Evolutionary conservation across 2,113 vertebrate genomes (phyloP).

Genomic region (Podocnemis expansa): DNA sequence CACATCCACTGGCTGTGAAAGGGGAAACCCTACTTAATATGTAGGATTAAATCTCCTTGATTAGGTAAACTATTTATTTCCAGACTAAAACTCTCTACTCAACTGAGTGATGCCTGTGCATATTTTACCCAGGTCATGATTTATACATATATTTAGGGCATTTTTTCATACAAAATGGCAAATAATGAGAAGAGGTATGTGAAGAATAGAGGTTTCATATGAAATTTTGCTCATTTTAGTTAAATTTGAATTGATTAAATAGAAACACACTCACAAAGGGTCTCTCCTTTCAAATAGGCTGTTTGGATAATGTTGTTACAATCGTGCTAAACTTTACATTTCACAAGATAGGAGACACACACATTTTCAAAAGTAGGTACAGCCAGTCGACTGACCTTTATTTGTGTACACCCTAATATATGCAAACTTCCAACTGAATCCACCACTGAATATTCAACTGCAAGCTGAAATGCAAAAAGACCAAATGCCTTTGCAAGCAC

Average conservation of each 20-base stretch:
- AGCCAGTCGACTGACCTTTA: not conserved
- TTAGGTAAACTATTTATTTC: not conserved
- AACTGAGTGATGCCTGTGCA: not conserved
- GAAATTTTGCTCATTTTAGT: not conserved
- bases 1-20: rapidly evolving
- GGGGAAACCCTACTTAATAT: not conserved
- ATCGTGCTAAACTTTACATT: not conserved
- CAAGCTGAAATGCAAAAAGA: not conserved
- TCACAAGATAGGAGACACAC: not conserved
- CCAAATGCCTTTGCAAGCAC: not conserved
- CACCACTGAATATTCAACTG: not conserved
- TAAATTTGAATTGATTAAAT: not conserved
- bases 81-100: not conserved
- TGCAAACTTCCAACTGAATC: not conserved
- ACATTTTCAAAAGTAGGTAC: not conserved
- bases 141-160: not conserved
- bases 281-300: not conserved
- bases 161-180: not conserved
- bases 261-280: not conserved
- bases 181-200: not conserved
- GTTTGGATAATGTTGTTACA: rapidly evolving
- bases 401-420: not conserved
- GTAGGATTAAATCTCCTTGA: not conserved
- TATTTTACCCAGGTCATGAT: not conserved
- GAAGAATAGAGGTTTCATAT: not conserved